Conservation (phyloP, 2,113 vertebrate species). For the Bagarius yarrelli region DNA sequence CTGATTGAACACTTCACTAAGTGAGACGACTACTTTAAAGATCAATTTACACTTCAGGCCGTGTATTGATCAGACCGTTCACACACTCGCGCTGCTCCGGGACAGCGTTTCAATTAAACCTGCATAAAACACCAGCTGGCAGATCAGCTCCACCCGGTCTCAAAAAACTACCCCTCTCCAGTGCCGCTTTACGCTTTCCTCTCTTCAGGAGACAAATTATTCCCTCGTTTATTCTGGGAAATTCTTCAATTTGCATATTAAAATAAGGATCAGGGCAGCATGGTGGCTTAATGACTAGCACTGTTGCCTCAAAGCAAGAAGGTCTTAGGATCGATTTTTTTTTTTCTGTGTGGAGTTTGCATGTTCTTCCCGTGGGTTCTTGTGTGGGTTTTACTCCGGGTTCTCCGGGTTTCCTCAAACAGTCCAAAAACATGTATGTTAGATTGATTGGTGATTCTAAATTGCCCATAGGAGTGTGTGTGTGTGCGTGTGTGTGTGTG, state of each 20-base stretch:
- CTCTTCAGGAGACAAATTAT: slow-evolving; percentile 15
- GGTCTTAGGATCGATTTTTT: too few relatives aligned
- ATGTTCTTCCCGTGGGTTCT: too few relatives aligned
- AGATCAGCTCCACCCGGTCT: too few relatives aligned
- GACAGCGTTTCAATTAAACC: slow-evolving; percentile 53
- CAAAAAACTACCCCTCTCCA: not conserved
- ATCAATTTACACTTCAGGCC: slow-evolving; percentile 59
- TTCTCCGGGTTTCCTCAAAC: too few relatives aligned
- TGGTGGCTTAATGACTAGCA: too few relatives aligned
- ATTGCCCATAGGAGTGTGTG: too few relatives aligned
- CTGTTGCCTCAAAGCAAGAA: too few relatives aligned
- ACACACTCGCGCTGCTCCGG: slow-evolving; percentile 37
- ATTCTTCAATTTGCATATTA: slow-evolving; percentile 14
- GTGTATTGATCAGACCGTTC: slow-evolving; percentile 53
- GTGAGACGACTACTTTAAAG: slow-evolving; percentile 54
- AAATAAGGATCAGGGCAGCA: not conserved
- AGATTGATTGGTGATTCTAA: too few relatives aligned
- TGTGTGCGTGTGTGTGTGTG: too few relatives aligned
- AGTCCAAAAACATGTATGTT: too few relatives aligned
- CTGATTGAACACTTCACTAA: slow-evolving; percentile 58
- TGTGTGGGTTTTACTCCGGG: too few relatives aligned
- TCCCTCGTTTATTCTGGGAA: slow-evolving; percentile 6
- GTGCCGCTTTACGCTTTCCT: not conserved
- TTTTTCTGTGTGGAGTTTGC: too few relatives aligned
- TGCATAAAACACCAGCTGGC: slow-evolving; percentile 1